A percentile compares a stretch with the other conserved stretches of the same genome.
Conservation (phyloP, 2,888 invertebrate genomes). For the Scaptomyza caliginosa region DNA sequence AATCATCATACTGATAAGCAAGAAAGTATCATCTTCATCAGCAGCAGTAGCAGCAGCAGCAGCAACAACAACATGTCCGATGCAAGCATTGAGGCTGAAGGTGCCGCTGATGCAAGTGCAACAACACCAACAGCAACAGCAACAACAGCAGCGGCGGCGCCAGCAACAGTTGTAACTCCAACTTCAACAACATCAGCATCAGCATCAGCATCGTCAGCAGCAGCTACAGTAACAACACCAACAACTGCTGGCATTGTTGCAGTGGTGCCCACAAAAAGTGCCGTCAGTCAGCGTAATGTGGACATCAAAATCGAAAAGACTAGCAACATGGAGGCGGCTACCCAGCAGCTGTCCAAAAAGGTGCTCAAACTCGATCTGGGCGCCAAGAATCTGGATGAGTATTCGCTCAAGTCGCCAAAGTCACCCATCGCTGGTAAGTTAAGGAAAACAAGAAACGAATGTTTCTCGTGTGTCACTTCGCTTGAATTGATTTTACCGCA, state of each 20-base stretch:
- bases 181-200: slow-evolving; percentile 29
- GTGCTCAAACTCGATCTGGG: slow-evolving; percentile 83
- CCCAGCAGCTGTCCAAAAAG: slow-evolving; percentile 80
- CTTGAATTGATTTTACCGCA: slow-evolving; percentile 29
- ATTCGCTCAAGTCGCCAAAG: slow-evolving; percentile 82
- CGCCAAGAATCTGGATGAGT: slow-evolving; percentile 80
- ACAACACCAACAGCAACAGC: slow-evolving; percentile 24
- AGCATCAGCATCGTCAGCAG: slow-evolving; percentile 20
- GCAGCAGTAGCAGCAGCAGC: slow-evolving; percentile 14
- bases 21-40: slow-evolving; percentile 23
- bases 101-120: slow-evolving; percentile 30
- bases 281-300: slow-evolving; percentile 87
- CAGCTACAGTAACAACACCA: slow-evolving; percentile 21
- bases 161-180: slow-evolving; percentile 12
- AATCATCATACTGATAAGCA: slow-evolving; percentile 33
- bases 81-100: slow-evolving; percentile 36
- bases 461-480: slow-evolving; percentile 24
- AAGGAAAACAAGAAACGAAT: background rate
- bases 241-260: slow-evolving; percentile 22
- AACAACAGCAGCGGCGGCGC: slow-evolving; percentile 28
- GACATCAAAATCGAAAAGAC: slow-evolving; percentile 85
- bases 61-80: slow-evolving; percentile 50
- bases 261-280: slow-evolving; percentile 82
- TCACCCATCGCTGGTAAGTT: slow-evolving; percentile 82
- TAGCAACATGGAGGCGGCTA: slow-evolving; percentile 77